Conservation (phyloP, 2,888 invertebrate genomes). For the Parnassius smintheus region DNA sequence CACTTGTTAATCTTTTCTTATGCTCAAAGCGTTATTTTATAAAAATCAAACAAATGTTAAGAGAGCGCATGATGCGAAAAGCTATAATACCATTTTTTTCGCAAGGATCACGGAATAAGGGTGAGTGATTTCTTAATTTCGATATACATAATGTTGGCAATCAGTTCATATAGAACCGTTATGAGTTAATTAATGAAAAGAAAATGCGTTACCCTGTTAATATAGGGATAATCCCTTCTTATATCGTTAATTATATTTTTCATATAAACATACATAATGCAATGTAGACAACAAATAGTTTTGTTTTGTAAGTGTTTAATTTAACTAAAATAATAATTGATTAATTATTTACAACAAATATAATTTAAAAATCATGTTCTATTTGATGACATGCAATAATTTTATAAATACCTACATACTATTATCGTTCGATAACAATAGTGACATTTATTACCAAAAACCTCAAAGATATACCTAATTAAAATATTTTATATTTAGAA, state of each 20-base stretch:
- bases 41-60: slow-evolving; percentile 15
- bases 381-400: not conserved
- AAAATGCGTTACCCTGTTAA: too few species aligned
- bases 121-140: slow-evolving; percentile 37
- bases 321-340: too few species aligned
- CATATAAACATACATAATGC: too few species aligned
- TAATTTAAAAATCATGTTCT: too few species aligned
- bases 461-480: not conserved
- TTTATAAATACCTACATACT: not conserved
- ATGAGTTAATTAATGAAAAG: too few species aligned
- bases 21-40: slow-evolving; percentile 22
- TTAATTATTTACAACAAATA: too few species aligned
- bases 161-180: too few species aligned
- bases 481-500: slow-evolving; percentile 11
- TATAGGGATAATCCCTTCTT: too few species aligned
- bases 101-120: slow-evolving; percentile 48
- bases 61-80: slow-evolving; percentile 5
- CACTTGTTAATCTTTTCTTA: slow-evolving; percentile 3
- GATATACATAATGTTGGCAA: slow-evolving; percentile 60
- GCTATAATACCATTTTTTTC: not conserved
- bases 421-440: slow-evolving; percentile 8
- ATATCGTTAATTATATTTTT: too few species aligned
- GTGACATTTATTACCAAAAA: slow-evolving; percentile 9
- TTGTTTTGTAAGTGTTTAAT: too few species aligned
- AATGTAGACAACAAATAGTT: too few species aligned